Evolutionary conservation across 2,888 invertebrate genomes (phyloP), one percentile per base, ranked within the genome.

Genomic region (Boloria euphrosyne): DNA sequence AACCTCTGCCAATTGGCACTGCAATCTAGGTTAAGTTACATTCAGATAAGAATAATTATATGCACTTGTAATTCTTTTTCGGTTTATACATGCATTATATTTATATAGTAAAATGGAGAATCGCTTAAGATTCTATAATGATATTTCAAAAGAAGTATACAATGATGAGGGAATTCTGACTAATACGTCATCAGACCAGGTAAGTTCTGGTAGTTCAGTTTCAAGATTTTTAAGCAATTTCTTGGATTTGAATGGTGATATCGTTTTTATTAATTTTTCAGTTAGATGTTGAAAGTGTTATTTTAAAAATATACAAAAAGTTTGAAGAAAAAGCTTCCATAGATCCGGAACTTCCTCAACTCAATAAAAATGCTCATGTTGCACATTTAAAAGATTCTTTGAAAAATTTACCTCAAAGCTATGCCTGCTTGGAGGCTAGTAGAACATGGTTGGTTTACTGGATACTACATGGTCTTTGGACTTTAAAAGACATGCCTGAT

Each of bases 361-460:
- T 96, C 1, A 90, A 94, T 58, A 94, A 94, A 78, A 89, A 93
- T 66, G 92, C 93, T 74, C 96, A 97, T 82, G 90, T 93, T 74
- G 84, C 93, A 73, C 94, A 95, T 82, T 89, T 98, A 64, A 94
- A 94, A 76, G 93, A 93, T 74, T 96, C 95, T 78, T 82, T 98
- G 27, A 91, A 90, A 53, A 89, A 93, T 77, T 89, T 98, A 73
- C 95, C 96, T 52, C 88, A 92, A 68, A 93, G 94, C 69, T 97
- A 97, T 80, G 95, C 96, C 94, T 95, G 95, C 80, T 91, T 99
- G 73, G 99, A 99, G 93, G 96, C 98, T 13, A 99, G 98, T 85
- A 94, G 98, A 76, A 96, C 99, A 7, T 99, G 99, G 99, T 92
- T 99, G 69, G 95, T 98, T 78, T 99, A 98, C 83, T 99, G 99